Evolutionary conservation across 2,797 vertebrate species (phyloP).

Genomic region (Sphenodon punctatus): DNA sequence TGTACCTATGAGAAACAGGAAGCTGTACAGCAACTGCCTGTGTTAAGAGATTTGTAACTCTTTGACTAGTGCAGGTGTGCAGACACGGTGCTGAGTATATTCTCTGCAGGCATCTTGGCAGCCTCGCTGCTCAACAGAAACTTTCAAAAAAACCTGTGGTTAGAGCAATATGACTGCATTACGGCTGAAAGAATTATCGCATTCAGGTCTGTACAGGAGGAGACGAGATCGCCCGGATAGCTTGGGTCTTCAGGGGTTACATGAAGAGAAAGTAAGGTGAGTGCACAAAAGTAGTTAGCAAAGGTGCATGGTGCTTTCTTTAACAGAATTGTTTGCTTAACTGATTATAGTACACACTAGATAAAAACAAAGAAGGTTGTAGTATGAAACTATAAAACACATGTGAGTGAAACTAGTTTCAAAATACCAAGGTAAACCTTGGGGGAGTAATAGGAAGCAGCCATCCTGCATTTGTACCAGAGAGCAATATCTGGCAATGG

Average conservation of each 20-base stretch:
- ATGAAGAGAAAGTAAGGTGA: slow-evolving; percentile 84
- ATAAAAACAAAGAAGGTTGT: background rate
- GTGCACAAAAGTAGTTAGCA: slow-evolving; percentile 28
- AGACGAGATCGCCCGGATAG: slow-evolving; percentile 86
- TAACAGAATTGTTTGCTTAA: background rate
- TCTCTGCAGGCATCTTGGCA: slow-evolving; percentile 64
- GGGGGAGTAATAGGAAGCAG: background rate
- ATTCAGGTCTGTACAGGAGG: slow-evolving; percentile 92
- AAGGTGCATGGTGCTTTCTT: background rate
- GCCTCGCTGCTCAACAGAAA: slow-evolving; percentile 9
- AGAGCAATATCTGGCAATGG: background rate
- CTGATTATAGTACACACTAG: background rate
- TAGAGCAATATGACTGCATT: slow-evolving; percentile 84
- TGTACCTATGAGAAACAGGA: slow-evolving; percentile 78
- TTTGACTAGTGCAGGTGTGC: slow-evolving; percentile 76
- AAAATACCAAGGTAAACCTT: background rate
- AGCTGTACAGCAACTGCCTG: slow-evolving; percentile 59
- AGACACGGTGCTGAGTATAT: slow-evolving; percentile 7
- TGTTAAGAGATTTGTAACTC: slow-evolving; percentile 46
- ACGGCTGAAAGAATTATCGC: slow-evolving; percentile 91
- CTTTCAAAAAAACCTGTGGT: slow-evolving; percentile 17
- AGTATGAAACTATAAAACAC: background rate
- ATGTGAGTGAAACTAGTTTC: background rate
- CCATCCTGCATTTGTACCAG: background rate
- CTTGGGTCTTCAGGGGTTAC: slow-evolving; percentile 69